Evolutionary conservation across 2,888 invertebrate genomes (phyloP).

Genomic region (Harmothoe impar): DNA sequence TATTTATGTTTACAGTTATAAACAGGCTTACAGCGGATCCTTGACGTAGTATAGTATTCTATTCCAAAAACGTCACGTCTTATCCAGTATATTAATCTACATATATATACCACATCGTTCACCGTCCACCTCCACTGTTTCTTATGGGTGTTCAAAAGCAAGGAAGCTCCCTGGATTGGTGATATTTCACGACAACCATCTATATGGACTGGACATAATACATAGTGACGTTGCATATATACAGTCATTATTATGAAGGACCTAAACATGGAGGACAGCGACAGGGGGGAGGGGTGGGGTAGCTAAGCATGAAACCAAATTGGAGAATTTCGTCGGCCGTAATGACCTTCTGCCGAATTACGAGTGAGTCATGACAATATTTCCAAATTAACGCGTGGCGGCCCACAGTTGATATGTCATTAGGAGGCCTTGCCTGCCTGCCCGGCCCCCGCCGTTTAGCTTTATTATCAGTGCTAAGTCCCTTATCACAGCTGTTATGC

Average conservation of each 20-base stretch:
- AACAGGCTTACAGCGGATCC: no score
- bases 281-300: neutral
- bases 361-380: conserved; percentile 57
- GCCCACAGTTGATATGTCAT: conserved; percentile 58
- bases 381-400: conserved; percentile 46
- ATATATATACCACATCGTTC: no score
- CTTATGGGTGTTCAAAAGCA: no score
- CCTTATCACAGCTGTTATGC: conserved; percentile 47
- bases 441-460: conserved; percentile 41
- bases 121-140: no score
- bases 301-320: conserved; percentile 28
- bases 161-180: neutral
- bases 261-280: neutral
- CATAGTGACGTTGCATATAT: neutral
- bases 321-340: conserved; percentile 42
- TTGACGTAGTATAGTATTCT: no score
- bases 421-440: conserved; percentile 6
- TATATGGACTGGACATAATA: neutral
- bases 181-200: neutral
- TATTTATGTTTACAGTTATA: no score
- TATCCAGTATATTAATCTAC: no score
- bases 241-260: neutral
- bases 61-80: no score
- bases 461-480: conserved; percentile 53
- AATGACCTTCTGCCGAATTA: conserved; percentile 44